A percentile compares a stretch with the other conserved stretches of the same genome.
Evolutionary conservation across 2,888 invertebrate genomes (phyloP).

Genomic region (Silvanus unidentatus): DNA sequence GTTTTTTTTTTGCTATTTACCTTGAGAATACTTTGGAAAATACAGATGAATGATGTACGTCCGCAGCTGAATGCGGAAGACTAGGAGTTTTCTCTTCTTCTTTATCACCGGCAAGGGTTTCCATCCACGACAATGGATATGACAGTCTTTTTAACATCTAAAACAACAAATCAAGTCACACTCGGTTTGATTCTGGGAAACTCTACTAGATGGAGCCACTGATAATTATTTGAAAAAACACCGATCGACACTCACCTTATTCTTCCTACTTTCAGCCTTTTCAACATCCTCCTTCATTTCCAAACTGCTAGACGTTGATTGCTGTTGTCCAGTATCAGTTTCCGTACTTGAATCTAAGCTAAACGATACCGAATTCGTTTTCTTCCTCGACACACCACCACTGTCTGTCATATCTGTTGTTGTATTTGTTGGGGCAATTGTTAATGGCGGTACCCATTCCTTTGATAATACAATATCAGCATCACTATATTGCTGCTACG

Average conservation of each 20-base stretch:
- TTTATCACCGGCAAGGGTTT: conserved; percentile 75
- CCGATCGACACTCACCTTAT: conserved; percentile 63
- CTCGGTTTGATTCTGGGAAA: neutral
- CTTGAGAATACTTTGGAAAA: conserved; percentile 91
- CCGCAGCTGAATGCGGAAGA: conserved; percentile 46
- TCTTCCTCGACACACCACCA: conserved; percentile 55
- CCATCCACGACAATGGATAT: conserved; percentile 88
- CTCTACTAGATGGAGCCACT: too few relatives aligned
- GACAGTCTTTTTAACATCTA: conserved; percentile 89
- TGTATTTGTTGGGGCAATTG: conserved; percentile 64
- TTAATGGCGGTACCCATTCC: conserved; percentile 82
- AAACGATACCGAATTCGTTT: conserved; percentile 67
- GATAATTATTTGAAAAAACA: too few relatives aligned
- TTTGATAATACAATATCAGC: conserved; percentile 82
- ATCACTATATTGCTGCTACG: conserved; percentile 67
- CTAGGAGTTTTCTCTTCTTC: conserved; percentile 50
- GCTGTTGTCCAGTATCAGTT: conserved; percentile 44
- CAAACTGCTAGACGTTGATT: conserved; percentile 33
- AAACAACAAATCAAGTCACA: conserved; percentile 24
- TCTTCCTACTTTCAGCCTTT: conserved; percentile 63
- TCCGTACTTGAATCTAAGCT: conserved; percentile 59
- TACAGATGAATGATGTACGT: conserved; percentile 61
- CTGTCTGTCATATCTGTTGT: conserved; percentile 51
- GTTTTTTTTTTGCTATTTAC: conserved; percentile 52
- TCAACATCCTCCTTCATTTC: conserved; percentile 52